Conservation (phyloP, 2,797 vertebrate genomes). For the Mallotus villosus region DNA sequence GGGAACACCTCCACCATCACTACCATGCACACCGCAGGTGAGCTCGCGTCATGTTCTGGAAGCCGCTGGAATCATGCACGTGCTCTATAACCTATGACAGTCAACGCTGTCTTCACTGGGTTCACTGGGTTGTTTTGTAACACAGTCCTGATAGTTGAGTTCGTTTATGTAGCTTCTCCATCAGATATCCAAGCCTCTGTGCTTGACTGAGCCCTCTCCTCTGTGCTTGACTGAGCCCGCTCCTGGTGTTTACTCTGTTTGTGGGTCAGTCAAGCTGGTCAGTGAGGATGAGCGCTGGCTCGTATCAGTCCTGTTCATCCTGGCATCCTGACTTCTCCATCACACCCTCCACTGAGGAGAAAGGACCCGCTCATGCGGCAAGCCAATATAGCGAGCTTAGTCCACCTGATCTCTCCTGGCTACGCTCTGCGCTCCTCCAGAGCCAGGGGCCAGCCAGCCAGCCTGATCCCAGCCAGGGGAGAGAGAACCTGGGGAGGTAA, state of each 20-base stretch:
- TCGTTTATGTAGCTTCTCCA: too few relatives aligned
- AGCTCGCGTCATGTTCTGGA: not conserved
- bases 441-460: conserved; percentile 15
- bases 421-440: conserved; percentile 43
- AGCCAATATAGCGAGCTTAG: conserved; percentile 57
- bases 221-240: not conserved
- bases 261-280: conserved; percentile 22
- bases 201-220: too few relatives aligned
- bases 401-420: conserved; percentile 60
- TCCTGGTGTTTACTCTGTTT: conserved; percentile 3
- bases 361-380: conserved; percentile 66
- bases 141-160: too few relatives aligned
- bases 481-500: conserved; percentile 58
- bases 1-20: conserved; percentile 80
- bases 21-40: conserved; percentile 83
- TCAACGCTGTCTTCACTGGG: too few relatives aligned
- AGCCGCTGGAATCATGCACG: too few relatives aligned
- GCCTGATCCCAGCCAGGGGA: conserved; percentile 39
- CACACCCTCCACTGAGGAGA: conserved; percentile 48
- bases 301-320: conserved; percentile 45
- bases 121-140: too few relatives aligned
- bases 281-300: conserved; percentile 42
- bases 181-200: too few relatives aligned
- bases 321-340: conserved; percentile 39
- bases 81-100: too few relatives aligned